These are phyloP conservation scores for Lathronympha strigana DNA, from an alignment of 2,888 invertebrate genomes.

Conservation along the genomic window DNA sequence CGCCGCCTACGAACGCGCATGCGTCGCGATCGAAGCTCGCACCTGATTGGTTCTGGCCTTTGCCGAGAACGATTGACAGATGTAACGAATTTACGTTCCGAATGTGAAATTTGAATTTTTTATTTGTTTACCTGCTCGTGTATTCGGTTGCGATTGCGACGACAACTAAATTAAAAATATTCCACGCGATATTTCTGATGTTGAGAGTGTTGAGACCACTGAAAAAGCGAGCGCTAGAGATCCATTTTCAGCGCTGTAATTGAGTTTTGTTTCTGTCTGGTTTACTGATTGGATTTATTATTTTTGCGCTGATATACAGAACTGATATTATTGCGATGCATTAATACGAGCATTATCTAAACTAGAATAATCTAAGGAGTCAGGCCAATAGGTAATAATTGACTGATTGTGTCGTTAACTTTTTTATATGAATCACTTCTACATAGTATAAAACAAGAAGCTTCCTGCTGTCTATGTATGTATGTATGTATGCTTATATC, in stretches of 20 bases:
- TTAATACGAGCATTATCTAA: too few species aligned
- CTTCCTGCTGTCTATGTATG: too few species aligned
- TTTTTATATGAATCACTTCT: too few species aligned
- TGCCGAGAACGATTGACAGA: conserved; percentile 54
- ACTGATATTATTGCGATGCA: not conserved
- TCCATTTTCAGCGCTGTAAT: not conserved
- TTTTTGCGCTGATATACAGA: not conserved
- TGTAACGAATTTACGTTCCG: conserved; percentile 52
- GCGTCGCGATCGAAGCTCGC: conserved; percentile 58
- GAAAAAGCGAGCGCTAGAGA: not conserved
- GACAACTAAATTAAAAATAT: not conserved
- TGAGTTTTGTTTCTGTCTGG: not conserved
- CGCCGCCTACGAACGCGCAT: conserved; percentile 76
- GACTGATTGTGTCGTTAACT: too few species aligned
- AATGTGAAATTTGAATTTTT: conserved; percentile 28
- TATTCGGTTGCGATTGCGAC: not conserved
- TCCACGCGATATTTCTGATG: not conserved
- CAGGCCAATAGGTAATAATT: too few species aligned
- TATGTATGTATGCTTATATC: too few species aligned
- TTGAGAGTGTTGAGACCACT: not conserved
- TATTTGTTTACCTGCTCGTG: not conserved
- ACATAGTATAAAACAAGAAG: too few species aligned
- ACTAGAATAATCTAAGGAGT: too few species aligned
- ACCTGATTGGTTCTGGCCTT: conserved; percentile 62
- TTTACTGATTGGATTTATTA: not conserved